These are phyloP conservation scores for Petrocephalus zakoni DNA, from an alignment of 2,113 vertebrate genomes.

Conservation along the genomic window DNA sequence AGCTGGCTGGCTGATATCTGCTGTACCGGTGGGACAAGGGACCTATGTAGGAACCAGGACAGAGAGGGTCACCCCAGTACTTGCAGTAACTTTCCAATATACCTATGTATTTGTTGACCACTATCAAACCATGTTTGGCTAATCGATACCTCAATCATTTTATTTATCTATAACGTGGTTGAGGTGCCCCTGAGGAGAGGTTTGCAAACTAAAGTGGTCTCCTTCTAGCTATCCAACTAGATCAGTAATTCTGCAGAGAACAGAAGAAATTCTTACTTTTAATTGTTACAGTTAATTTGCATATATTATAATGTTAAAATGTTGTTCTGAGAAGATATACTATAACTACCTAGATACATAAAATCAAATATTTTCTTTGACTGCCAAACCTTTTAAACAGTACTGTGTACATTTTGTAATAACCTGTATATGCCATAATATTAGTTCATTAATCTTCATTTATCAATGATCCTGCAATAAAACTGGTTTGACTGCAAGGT, in stretches of 20 bases:
- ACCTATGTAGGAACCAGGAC: conserved; percentile 35
- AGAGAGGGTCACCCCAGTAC: neutral
- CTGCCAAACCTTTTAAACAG: neutral
- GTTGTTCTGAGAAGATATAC: neutral
- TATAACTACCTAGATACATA: neutral
- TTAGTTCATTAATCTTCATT: neutral
- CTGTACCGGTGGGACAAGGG: conserved; percentile 51
- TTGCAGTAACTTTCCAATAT: neutral
- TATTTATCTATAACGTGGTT: neutral
- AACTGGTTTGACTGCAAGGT: neutral
- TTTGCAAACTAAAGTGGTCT: neutral
- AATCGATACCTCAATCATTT: neutral
- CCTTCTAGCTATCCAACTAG: neutral
- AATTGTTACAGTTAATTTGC: neutral
- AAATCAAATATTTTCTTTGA: neutral
- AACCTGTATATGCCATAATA: neutral
- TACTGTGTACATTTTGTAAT: neutral
- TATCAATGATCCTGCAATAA: neutral
- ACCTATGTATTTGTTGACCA: neutral
- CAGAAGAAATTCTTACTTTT: neutral
- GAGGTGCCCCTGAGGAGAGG: neutral
- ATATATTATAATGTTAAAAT: neutral
- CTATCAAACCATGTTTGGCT: neutral
- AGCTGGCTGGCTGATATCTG: conserved; percentile 40
- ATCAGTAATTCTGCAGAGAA: neutral